phyloP scores from a whole-genome alignment of 2,797 vertebrate genomes.

The Picus viridis region DNA sequence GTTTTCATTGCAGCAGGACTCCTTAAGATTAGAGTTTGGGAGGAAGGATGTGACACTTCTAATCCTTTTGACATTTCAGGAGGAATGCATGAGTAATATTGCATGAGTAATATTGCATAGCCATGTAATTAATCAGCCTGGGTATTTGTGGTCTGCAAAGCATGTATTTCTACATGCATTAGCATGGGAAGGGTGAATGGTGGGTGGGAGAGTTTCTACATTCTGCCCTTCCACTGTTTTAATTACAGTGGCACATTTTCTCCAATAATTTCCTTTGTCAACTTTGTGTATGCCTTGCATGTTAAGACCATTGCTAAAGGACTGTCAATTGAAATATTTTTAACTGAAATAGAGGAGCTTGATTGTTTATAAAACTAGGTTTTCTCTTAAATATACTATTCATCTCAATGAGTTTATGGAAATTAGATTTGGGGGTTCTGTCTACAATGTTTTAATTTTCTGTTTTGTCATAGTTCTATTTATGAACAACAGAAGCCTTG shows the following conservation, averaged over 20 bases:
- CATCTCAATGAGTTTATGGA: background rate
- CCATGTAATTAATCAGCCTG: slow-evolving; percentile 73
- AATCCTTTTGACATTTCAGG: slow-evolving; percentile 80
- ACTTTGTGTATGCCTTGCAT: slow-evolving; percentile 58
- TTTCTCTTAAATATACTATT: background rate
- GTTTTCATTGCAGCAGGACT: slow-evolving; percentile 75
- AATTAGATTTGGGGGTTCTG: background rate
- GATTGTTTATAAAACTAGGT: background rate
- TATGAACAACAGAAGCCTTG: background rate
- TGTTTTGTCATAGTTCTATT: background rate
- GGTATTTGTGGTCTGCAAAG: slow-evolving; percentile 70
- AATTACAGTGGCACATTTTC: slow-evolving; percentile 70
- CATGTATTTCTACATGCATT: slow-evolving; percentile 61
- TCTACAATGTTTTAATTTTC: background rate
- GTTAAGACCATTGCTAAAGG: slow-evolving; percentile 45
- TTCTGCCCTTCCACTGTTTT: slow-evolving; percentile 62
- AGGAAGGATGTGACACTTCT: slow-evolving; percentile 74
- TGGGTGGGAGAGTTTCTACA: slow-evolving; percentile 61
- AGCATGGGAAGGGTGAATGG: slow-evolving; percentile 57
- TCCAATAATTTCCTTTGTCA: slow-evolving; percentile 72
- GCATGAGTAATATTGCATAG: slow-evolving; percentile 76
- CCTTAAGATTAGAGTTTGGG: slow-evolving; percentile 74
- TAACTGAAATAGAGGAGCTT: slow-evolving; percentile 8
- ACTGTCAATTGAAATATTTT: no score
- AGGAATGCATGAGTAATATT: no score